phyloP scores from a whole-genome alignment of 1,140 invertebrate genomes.

The Pogonognathellus flavescens region DNA sequence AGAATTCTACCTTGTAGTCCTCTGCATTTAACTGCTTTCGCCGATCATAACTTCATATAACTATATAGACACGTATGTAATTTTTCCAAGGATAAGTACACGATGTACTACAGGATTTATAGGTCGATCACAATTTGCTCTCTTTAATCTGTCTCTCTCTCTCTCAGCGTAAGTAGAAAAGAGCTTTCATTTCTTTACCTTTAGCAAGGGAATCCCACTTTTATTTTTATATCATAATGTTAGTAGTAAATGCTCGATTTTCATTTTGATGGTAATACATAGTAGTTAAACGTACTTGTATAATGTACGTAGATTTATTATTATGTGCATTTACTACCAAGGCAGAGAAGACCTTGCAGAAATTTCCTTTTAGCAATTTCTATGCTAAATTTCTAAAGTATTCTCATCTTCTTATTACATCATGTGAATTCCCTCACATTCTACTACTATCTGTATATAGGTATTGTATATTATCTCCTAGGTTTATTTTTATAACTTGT shows the following conservation, averaged over 20 bases:
- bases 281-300: too few species aligned
- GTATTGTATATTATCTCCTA: background rate
- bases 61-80: background rate
- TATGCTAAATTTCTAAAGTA: background rate
- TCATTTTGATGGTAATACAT: too few species aligned
- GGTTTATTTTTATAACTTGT: background rate
- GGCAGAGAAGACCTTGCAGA: background rate
- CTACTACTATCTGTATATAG: background rate
- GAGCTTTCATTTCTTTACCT: background rate
- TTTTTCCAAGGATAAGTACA: background rate
- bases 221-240: background rate
- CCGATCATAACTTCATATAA: slow-evolving; percentile 2
- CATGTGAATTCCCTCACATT: background rate
- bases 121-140: background rate
- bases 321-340: background rate
- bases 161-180: background rate
- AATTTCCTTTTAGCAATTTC: slow-evolving; percentile 10
- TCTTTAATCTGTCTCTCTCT: slow-evolving; percentile 17
- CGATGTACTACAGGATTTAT: background rate
- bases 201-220: background rate
- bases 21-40: background rate
- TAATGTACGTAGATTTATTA: too few species aligned
- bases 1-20: background rate
- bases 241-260: too few species aligned
- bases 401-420: background rate